Percentiles rank a stretch among this genome's conserved stretches.
Evolutionary conservation across 1,140 invertebrate genomes (phyloP).

Genomic region (Aricia agestis): DNA sequence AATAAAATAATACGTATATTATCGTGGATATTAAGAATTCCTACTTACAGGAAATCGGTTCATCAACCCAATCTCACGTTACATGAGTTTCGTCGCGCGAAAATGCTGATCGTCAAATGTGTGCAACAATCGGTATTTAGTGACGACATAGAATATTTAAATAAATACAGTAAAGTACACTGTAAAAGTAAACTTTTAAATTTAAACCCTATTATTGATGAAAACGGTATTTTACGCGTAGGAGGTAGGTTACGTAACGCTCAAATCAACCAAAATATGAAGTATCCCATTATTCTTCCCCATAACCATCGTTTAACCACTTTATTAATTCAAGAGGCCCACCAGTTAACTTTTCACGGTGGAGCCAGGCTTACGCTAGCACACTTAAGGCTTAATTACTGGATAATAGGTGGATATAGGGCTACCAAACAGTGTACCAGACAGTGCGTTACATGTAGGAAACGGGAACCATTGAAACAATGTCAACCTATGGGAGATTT

Average conservation of each 20-base stretch:
- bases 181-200: slow-evolving; percentile 31
- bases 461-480: slow-evolving; percentile 21
- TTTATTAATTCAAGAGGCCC: background rate
- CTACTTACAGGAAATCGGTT: slow-evolving; percentile 17
- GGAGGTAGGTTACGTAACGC: slow-evolving; percentile 40
- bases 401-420: background rate
- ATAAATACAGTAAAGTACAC: slow-evolving; percentile 23
- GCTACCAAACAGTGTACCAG: slow-evolving; percentile 17
- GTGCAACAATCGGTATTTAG: slow-evolving; percentile 28
- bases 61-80: slow-evolving; percentile 36
- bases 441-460: slow-evolving; percentile 29
- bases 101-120: slow-evolving; percentile 30
- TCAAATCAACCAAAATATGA: slow-evolving; percentile 21
- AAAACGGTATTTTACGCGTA: slow-evolving; percentile 36
- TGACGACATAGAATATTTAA: slow-evolving; percentile 24
- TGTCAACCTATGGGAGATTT: slow-evolving; percentile 44
- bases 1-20: slow-evolving; percentile 25
- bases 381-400: slow-evolving; percentile 26
- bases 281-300: slow-evolving; percentile 29
- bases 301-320: background rate
- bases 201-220: slow-evolving; percentile 33
- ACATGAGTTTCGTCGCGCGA: slow-evolving; percentile 28
- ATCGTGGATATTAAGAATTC: slow-evolving; percentile 25
- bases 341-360: background rate
- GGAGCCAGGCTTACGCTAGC: slow-evolving; percentile 36